These are phyloP conservation scores for Dasypolia templi DNA, from an alignment of 2,888 invertebrate genomes.

Conservation along the genomic window DNA sequence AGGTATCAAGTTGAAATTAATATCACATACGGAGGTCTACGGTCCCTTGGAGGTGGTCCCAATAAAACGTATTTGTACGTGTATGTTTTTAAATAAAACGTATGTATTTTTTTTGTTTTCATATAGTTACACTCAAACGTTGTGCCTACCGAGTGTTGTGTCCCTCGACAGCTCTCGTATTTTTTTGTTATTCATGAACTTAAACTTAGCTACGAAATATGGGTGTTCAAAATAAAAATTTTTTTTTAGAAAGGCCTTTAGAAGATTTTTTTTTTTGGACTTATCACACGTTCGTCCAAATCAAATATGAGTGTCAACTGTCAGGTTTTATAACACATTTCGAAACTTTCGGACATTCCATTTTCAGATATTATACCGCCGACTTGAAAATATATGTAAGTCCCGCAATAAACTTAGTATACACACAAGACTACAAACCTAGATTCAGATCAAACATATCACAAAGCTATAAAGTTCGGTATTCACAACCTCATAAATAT, in stretches of 20 bases:
- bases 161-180: not conserved
- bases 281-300: not conserved
- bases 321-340: not conserved
- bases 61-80: no score
- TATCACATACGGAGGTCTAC: no score
- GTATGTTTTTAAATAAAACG: not conserved
- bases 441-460: conserved; percentile 16
- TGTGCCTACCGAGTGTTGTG: not conserved
- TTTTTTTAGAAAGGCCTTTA: no score
- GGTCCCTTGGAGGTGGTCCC: no score
- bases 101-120: no score
- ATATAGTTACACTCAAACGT: not conserved
- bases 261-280: no score
- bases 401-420: conserved; percentile 2
- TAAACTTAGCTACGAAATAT: not conserved
- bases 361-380: not conserved
- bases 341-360: not conserved
- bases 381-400: conserved; percentile 4
- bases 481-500: conserved; percentile 35
- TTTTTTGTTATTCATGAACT: not conserved
- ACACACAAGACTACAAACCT: conserved; percentile 4
- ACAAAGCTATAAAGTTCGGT: conserved; percentile 21
- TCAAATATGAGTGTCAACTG: not conserved
- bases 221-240: not conserved
- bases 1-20: no score